These are phyloP conservation scores for Malacoctenus gilli DNA, from an alignment of 2,797 vertebrate genomes.

Conservation along the genomic window DNA sequence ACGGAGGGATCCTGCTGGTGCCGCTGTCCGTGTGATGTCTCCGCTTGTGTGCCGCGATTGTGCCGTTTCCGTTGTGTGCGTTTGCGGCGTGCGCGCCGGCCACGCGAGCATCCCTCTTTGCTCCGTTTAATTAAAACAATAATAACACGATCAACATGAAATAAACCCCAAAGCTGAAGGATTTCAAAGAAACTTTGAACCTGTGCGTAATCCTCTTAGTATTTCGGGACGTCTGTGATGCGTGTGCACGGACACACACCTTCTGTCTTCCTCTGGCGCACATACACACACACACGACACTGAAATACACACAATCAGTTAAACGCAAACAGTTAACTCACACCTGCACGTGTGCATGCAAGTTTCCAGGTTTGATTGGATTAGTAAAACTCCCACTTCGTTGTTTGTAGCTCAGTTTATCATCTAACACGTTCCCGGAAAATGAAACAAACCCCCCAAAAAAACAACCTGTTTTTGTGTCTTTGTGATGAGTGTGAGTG, in stretches of 20 bases:
- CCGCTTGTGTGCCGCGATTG: slow-evolving; percentile 38
- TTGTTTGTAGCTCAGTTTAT: slow-evolving; percentile 62
- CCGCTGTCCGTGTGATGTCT: slow-evolving; percentile 57
- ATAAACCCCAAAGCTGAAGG: slow-evolving; percentile 80
- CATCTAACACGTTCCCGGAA: slow-evolving; percentile 65
- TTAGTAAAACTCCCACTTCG: slow-evolving; percentile 36
- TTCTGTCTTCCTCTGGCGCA: slow-evolving; percentile 15
- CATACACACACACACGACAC: slow-evolving; percentile 7
- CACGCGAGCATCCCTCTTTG: slow-evolving; percentile 48
- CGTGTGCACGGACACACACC: slow-evolving; percentile 1
- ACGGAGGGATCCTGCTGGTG: slow-evolving; percentile 53
- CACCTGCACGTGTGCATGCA: slow-evolving; percentile 21
- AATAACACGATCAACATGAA: slow-evolving; percentile 78
- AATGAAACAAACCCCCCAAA: slow-evolving; percentile 1
- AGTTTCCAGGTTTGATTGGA: slow-evolving; percentile 26
- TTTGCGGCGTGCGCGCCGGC: slow-evolving; percentile 22
- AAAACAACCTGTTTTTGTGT: too few species aligned
- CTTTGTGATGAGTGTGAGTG: too few species aligned
- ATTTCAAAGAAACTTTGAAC: slow-evolving; percentile 87
- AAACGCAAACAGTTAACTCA: slow-evolving; percentile 19
- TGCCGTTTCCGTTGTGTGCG: slow-evolving; percentile 21
- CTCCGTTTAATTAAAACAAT: slow-evolving; percentile 81
- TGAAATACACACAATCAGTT: slow-evolving; percentile 10
- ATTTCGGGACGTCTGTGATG: slow-evolving; percentile 65
- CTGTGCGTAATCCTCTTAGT: slow-evolving; percentile 83